Evolutionary conservation across 1,140 invertebrate genomes (phyloP), one percentile per base, ranked within the genome.

Genomic region (Drosophila pseudoobscura): DNA sequence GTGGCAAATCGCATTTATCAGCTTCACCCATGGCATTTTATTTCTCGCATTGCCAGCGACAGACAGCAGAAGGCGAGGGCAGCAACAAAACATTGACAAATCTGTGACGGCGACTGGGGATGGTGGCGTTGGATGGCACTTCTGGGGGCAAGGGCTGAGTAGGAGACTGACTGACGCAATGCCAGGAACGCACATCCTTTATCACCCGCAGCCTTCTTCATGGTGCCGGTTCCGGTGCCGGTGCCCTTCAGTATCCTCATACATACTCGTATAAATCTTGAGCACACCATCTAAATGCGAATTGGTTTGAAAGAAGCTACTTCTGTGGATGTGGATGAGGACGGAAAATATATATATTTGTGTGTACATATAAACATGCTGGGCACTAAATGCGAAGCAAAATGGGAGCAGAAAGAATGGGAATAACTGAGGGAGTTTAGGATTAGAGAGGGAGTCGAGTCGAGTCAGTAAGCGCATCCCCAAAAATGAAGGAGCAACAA

Each of bases 1-100:
- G 79, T 82, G 79, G 69, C 80, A 78, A 78, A 84, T 79, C 80
- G 79, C 79, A 83, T 83, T 83, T 83, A 83, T 83, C 79, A 83
- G 79, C 80, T 75, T 82, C 79, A 78, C 75, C 70, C 63, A 45
- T 82, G 74, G 79, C 79, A 65, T 78, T 82, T 83, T 82, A 78
- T 78, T 82, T 80, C 62, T 65, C 49, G 65, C 53, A 61, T 58
- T 47, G 71, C 71, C 77, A 53, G 29, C 75, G n/a, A 43, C 35
- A 39, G 35, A 39, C 35, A 39, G 35, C 35, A 39, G 35, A 39
- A 39, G 35, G 35, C 35, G 35, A 39, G 11, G 35, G n/a, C 11
- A 61, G 56, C 57, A 72, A 54, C 69, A 61, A 69, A 69, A 69
- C 65, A 69, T 69, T 69, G 65, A 63, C 57, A 77, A 84, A 84